These are phyloP conservation scores for Meteorus sp. DNA, from an alignment of 1,140 invertebrate genomes.

Conservation along the genomic window DNA sequence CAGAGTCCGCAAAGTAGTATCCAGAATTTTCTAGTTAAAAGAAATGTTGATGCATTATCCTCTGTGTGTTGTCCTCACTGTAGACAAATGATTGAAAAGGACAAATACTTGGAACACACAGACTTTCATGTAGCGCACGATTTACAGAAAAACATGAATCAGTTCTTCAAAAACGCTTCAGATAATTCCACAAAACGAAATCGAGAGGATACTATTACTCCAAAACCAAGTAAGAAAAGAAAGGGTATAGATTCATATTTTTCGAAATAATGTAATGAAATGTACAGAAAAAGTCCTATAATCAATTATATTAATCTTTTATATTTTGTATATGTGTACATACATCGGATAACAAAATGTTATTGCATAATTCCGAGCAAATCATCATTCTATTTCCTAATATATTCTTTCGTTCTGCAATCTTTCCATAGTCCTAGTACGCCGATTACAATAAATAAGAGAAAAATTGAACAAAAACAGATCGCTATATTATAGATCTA, in stretches of 20 bases:
- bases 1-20: slow-evolving; percentile 33
- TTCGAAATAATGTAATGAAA: not conserved
- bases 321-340: no score
- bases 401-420: no score
- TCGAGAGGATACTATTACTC: slow-evolving; percentile 2
- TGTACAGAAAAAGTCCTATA: no score
- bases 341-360: no score
- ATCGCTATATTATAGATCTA: no score
- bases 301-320: no score
- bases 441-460: no score
- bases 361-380: no score
- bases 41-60: slow-evolving; percentile 17
- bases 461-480: no score
- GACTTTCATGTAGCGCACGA: slow-evolving; percentile 74
- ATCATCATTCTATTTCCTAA: no score
- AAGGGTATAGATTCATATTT: slow-evolving; percentile 30
- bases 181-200: slow-evolving; percentile 15
- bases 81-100: slow-evolving; percentile 61
- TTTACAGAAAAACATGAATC: slow-evolving; percentile 61
- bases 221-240: slow-evolving; percentile 22
- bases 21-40: slow-evolving; percentile 47
- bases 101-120: slow-evolving; percentile 65
- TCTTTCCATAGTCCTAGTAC: no score
- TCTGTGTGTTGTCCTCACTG: slow-evolving; percentile 66
- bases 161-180: slow-evolving; percentile 30